Evolutionary conservation across 2,888 invertebrate genomes (phyloP).

Genomic region (Hypomecis punctinalis): DNA sequence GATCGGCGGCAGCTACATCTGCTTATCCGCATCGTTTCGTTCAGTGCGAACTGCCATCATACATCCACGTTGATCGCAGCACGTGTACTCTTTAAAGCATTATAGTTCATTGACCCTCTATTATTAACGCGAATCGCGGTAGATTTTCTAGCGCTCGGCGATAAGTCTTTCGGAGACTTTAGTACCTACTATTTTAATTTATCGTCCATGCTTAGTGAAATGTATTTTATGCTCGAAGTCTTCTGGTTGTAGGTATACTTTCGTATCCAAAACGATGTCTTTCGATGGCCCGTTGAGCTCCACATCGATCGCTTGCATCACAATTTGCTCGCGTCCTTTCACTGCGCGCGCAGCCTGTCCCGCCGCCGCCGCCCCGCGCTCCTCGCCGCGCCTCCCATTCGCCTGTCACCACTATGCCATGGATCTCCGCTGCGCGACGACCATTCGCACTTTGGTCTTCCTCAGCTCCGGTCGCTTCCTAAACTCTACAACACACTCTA

Average conservation of each 20-base stretch:
- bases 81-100: not conserved
- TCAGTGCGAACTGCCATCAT: not conserved
- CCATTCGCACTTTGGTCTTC: conserved; percentile 79
- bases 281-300: not conserved
- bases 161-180: not conserved
- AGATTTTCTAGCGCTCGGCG: not conserved
- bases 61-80: not conserved
- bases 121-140: not conserved
- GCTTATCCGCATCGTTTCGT: not conserved
- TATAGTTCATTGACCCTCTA: conserved; percentile 3
- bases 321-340: conserved; percentile 77
- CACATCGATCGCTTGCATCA: conserved; percentile 85
- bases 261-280: conserved; percentile 2
- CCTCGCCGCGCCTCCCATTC: conserved; percentile 62
- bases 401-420: conserved; percentile 64
- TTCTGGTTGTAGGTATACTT: conserved; percentile 34
- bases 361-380: conserved; percentile 51
- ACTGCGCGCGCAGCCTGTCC: conserved; percentile 79
- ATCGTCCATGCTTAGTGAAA: not conserved
- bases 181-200: not conserved
- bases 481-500: conserved; percentile 47
- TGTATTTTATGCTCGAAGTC: not conserved
- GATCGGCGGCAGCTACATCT: not conserved
- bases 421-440: conserved; percentile 67
- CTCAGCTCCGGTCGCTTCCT: conserved; percentile 64